These are phyloP conservation scores for Sphaeridia pumilis DNA, from an alignment of 2,888 invertebrate genomes.

Conservation along the genomic window DNA sequence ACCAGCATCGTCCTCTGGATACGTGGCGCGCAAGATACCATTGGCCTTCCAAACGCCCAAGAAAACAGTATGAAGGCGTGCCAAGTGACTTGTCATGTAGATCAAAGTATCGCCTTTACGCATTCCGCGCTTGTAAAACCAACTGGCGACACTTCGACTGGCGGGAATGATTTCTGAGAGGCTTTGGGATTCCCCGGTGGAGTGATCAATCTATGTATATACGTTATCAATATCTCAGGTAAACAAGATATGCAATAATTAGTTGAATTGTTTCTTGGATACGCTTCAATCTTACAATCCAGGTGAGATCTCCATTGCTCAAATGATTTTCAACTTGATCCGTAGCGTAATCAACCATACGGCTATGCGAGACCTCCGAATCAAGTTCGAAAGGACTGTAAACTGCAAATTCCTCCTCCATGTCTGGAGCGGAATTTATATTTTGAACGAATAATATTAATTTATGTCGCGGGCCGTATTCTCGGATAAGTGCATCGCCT, in stretches of 20 bases:
- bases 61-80: slow-evolving; percentile 23
- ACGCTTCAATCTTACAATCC: slow-evolving; percentile 1
- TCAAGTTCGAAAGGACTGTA: background rate
- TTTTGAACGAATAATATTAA: too few relatives aligned
- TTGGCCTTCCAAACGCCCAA: slow-evolving; percentile 33
- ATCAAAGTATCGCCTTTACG: slow-evolving; percentile 28
- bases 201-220: slow-evolving; percentile 47
- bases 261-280: too few relatives aligned
- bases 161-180: slow-evolving; percentile 43
- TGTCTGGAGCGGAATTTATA: too few relatives aligned
- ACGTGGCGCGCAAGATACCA: slow-evolving; percentile 24
- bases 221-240: too few relatives aligned
- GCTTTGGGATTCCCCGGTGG: slow-evolving; percentile 48
- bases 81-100: slow-evolving; percentile 30
- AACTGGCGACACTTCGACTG: slow-evolving; percentile 24
- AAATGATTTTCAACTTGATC: background rate
- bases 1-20: slow-evolving; percentile 33
- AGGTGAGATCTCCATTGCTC: background rate
- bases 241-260: too few relatives aligned
- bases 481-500: too few relatives aligned
- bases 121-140: slow-evolving; percentile 28
- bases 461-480: too few relatives aligned
- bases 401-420: slow-evolving; percentile 1
- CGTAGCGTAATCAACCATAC: background rate
- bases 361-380: background rate